phyloP scores from a whole-genome alignment of 2,113 vertebrate species.

The Coreoperca whiteheadi region DNA sequence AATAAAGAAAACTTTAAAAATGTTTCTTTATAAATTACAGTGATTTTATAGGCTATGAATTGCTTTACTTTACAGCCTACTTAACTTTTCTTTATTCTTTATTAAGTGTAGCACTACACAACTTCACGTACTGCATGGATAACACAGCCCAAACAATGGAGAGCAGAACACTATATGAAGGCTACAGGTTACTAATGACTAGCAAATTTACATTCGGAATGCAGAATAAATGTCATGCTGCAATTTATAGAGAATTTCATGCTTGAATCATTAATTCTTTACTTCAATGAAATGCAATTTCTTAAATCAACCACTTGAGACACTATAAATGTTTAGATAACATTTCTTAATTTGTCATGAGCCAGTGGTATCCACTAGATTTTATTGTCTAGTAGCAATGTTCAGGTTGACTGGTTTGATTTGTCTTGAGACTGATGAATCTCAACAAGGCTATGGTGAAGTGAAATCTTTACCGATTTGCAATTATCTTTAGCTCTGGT shows the following conservation, averaged over 20 bases:
- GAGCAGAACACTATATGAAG: neutral
- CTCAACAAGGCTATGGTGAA: neutral
- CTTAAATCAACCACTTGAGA: neutral
- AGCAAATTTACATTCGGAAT: neutral
- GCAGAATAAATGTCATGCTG: neutral
- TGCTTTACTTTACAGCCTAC: neutral
- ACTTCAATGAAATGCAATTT: neutral
- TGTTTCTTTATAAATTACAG: neutral
- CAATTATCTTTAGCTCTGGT: conserved; percentile 10
- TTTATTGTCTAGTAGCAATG: too few species aligned
- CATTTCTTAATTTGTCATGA: neutral
- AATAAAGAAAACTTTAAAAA: neutral
- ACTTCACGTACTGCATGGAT: neutral
- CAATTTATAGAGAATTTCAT: neutral
- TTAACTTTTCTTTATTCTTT: neutral
- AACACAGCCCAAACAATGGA: neutral
- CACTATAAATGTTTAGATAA: neutral
- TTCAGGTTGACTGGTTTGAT: neutral
- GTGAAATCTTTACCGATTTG: neutral
- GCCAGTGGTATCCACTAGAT: neutral
- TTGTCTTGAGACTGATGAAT: neutral
- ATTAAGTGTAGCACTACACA: neutral
- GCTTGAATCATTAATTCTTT: neutral
- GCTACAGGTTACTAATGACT: neutral
- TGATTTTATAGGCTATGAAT: neutral